These are phyloP conservation scores for Papilio machaon DNA, from an alignment of 1,140 invertebrate species.

Conservation along the genomic window DNA sequence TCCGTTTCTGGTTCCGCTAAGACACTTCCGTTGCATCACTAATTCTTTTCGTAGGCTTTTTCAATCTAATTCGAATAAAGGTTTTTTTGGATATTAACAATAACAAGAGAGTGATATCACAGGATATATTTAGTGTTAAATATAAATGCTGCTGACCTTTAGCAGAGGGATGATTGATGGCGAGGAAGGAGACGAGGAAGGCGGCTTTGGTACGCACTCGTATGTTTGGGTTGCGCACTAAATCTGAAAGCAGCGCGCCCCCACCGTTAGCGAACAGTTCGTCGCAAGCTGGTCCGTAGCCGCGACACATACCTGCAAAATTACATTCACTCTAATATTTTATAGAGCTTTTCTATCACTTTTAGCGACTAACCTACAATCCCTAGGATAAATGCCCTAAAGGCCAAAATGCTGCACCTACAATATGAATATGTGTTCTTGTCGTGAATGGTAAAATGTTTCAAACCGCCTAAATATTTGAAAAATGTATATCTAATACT, in stretches of 20 bases:
- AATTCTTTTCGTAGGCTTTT: no score
- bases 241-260: constrained; percentile 83
- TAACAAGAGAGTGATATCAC: not conserved
- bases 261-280: constrained; percentile 85
- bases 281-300: constrained; percentile 82
- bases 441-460: no score
- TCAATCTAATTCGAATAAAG: no score
- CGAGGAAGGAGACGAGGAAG: constrained; percentile 86
- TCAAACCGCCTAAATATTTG: no score
- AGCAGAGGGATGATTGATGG: constrained; percentile 80
- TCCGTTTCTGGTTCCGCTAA: no score
- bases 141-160: constrained; percentile 78
- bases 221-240: constrained; percentile 83
- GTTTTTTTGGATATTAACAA: no score
- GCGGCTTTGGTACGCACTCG: constrained; percentile 87
- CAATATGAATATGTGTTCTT: no score
- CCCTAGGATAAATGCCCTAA: no score
- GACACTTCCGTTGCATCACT: no score
- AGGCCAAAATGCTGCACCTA: no score
- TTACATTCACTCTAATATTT: not conserved
- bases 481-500: no score
- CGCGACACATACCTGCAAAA: constrained; percentile 69
- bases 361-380: no score
- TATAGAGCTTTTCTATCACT: not conserved
- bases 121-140: not conserved